Conservation (phyloP, 2,888 invertebrate species). For the Trilocha varians region DNA sequence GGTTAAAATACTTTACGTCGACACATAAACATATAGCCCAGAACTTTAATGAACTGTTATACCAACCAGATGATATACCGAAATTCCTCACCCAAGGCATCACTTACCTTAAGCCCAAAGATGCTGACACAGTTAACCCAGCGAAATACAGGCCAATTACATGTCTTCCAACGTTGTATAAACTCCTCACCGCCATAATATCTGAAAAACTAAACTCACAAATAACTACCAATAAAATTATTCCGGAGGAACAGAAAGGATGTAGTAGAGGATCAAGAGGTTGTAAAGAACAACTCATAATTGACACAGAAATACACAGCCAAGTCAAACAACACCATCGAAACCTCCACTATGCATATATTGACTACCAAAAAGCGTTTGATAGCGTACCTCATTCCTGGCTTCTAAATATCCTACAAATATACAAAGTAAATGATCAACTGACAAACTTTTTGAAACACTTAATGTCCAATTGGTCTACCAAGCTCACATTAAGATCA, state of each 20-base stretch:
- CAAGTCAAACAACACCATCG: too few relatives aligned
- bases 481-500: too few relatives aligned
- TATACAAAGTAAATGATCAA: slow-evolving; percentile 12
- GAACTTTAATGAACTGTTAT: slow-evolving; percentile 9
- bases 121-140: slow-evolving; percentile 10
- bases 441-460: too few relatives aligned
- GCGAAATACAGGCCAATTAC: slow-evolving; percentile 21
- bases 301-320: slow-evolving; percentile 7
- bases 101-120: slow-evolving; percentile 18
- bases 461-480: too few relatives aligned
- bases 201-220: slow-evolving; percentile 13
- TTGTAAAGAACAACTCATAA: slow-evolving; percentile 15
- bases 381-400: slow-evolving; percentile 16
- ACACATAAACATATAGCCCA: background rate
- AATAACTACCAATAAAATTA: slow-evolving; percentile 9
- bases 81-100: slow-evolving; percentile 10
- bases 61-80: slow-evolving; percentile 8
- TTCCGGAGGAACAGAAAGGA: slow-evolving; percentile 17
- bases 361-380: slow-evolving; percentile 18
- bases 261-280: slow-evolving; percentile 12
- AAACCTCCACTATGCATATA: slow-evolving; percentile 13
- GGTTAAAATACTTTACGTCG: too few relatives aligned
- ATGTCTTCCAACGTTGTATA: slow-evolving; percentile 20
- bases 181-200: slow-evolving; percentile 16
- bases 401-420: too few relatives aligned